Base-by-base conservation (phyloP, 2,888 invertebrate genomes). In the Eupithecia abbreviata region DNA sequence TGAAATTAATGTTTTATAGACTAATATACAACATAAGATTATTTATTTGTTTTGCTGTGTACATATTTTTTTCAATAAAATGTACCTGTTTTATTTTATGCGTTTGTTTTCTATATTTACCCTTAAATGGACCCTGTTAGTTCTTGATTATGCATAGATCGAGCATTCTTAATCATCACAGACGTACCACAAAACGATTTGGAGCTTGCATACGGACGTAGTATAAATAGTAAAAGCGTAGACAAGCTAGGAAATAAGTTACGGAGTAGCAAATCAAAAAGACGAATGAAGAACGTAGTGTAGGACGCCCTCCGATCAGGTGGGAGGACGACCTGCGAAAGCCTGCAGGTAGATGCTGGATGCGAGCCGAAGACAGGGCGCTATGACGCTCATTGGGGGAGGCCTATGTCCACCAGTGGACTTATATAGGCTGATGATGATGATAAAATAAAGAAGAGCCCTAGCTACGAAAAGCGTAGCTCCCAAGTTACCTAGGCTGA, bases 11-110 rank as follows among this genome's bases (percentile, higher is more conserved):
- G 95, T 94, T 95, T 94, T 94, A 94, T 94, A 95, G 94, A 95
- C 92, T 94, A 94, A 94, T 95, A 94, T 94, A 95, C 94, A 93
- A 93, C 82, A 92, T 95, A 95, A 95, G 94, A 94, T 94, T 95
- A 95, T 95, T 95, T 94, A 95, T 95, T 95, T 94, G 94, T 95
- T 95, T 94, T 95, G 94, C 94, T 94, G 94, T 94, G 95, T 95
- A 95, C 94, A 95, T 95, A 94, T 93, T 94, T 94, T 94, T 94
- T 94, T 94, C 94, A 94, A 94, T 94, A 94, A 94, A 94, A 92
- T 94, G 95, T 95, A 95, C 95, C 95, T 95, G 95, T 94, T 95
- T 95, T 94, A 94, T 90, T 91, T 92, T 87, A 84, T 83, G 79
- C 51, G 74, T 80, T 83, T 82, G 83, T 81, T 84, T 82, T 77